These are phyloP conservation scores for Cotesia glomerata DNA, from an alignment of 1,140 invertebrate species.

Conservation along the genomic window DNA sequence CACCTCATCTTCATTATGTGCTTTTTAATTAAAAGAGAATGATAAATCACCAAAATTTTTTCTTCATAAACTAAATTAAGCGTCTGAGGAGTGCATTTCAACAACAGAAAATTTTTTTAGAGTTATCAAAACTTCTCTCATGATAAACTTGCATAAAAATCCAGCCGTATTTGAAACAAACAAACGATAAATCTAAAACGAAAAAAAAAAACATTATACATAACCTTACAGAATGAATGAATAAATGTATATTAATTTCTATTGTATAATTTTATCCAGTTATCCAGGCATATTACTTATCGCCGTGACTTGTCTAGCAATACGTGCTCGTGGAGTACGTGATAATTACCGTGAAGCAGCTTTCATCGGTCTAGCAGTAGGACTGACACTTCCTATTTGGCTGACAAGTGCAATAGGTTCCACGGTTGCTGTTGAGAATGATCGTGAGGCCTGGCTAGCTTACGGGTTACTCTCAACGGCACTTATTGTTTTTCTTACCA, in stretches of 20 bases:
- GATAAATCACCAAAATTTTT: too few species aligned
- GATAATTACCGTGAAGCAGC: slow-evolving; percentile 90
- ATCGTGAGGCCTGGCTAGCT: slow-evolving; percentile 85
- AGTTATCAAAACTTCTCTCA: too few species aligned
- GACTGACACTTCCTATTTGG: slow-evolving; percentile 85
- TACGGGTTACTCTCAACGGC: slow-evolving; percentile 85
- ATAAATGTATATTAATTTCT: slow-evolving; percentile 11
- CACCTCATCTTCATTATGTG: too few species aligned
- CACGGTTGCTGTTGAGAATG: slow-evolving; percentile 75
- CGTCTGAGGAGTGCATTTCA: too few species aligned
- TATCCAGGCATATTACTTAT: slow-evolving; percentile 81
- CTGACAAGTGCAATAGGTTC: slow-evolving; percentile 71
- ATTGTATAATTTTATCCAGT: slow-evolving; percentile 52
- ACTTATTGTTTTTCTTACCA: slow-evolving; percentile 83
- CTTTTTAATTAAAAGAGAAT: too few species aligned
- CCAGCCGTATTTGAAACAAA: too few species aligned
- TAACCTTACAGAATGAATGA: background rate
- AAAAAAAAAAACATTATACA: background rate
- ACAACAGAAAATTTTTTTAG: too few species aligned
- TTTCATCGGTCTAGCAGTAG: slow-evolving; percentile 86
- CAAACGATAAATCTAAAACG: too few species aligned
- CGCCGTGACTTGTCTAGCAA: slow-evolving; percentile 82
- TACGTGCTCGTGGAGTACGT: slow-evolving; percentile 85
- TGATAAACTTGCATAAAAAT: too few species aligned
- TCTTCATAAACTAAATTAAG: too few species aligned